These are phyloP conservation scores for Heterodera filipjevi DNA, from an alignment of 2,888 invertebrate species.

Conservation along the genomic window DNA sequence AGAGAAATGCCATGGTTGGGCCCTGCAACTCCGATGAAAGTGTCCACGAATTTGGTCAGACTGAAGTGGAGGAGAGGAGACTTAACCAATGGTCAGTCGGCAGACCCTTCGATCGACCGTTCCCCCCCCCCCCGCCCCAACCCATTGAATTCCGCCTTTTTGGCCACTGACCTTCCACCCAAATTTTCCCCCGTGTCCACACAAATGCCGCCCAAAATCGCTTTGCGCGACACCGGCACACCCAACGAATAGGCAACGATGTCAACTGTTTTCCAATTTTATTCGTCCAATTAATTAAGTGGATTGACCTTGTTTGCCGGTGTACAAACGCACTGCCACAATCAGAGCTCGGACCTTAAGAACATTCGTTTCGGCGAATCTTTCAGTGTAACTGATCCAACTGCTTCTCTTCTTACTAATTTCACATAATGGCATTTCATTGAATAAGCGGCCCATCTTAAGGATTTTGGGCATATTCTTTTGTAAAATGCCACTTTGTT, in stretches of 20 bases:
- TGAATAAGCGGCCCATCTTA: conserved; percentile 40
- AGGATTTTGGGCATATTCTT: not conserved
- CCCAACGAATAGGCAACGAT: conserved; percentile 59
- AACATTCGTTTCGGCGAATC: not conserved
- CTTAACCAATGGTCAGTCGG: not conserved
- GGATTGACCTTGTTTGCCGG: conserved; percentile 59
- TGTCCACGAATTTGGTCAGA: conserved; percentile 55
- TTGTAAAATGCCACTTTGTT: conserved; percentile 25
- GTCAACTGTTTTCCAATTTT: not conserved
- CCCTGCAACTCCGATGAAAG: conserved; percentile 62
- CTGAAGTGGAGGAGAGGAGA: not conserved
- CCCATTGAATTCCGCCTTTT: too few relatives aligned
- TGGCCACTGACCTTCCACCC: conserved; percentile 37
- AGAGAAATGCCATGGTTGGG: conserved; percentile 62
- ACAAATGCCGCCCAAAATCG: conserved; percentile 61
- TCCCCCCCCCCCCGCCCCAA: too few relatives aligned
- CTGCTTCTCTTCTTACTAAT: conserved; percentile 30
- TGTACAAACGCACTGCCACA: conserved; percentile 63
- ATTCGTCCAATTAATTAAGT: conserved; percentile 50
- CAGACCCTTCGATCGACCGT: too few relatives aligned
- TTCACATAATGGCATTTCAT: conserved; percentile 62
- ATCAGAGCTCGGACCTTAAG: conserved; percentile 60
- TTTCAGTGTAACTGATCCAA: too few relatives aligned
- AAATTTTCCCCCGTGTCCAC: conserved; percentile 59
- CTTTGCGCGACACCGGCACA: conserved; percentile 61